A percentile compares a stretch with the other conserved stretches of the same genome.
phyloP scores from a whole-genome alignment of 2,888 invertebrate genomes.

The Atrina japonica region DNA sequence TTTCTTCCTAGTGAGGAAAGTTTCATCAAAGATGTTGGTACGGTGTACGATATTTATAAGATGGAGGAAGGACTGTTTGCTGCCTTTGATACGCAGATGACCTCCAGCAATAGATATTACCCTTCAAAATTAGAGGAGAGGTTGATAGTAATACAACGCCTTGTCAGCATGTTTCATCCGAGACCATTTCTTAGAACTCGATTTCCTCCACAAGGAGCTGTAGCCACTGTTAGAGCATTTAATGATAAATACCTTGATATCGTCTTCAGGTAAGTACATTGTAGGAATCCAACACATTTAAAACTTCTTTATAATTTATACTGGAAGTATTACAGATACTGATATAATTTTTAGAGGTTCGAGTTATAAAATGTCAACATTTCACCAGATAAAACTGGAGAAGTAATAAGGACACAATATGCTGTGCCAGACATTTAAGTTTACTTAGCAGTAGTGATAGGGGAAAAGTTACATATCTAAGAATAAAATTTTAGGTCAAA shows the following conservation, averaged over 20 bases:
- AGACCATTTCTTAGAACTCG: conserved; percentile 76
- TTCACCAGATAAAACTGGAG: too few relatives aligned
- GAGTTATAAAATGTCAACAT: too few relatives aligned
- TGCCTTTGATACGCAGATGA: conserved; percentile 5
- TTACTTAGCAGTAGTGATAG: too few relatives aligned
- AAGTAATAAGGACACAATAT: too few relatives aligned
- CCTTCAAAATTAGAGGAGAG: conserved; percentile 67
- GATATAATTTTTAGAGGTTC: too few relatives aligned
- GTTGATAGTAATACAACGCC: conserved; percentile 66
- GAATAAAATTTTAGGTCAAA: too few relatives aligned
- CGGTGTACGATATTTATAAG: conserved; percentile 44
- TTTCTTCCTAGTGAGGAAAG: conserved; percentile 65
- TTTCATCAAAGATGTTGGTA: conserved; percentile 32
- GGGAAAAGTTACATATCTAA: too few relatives aligned
- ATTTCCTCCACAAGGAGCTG: conserved; percentile 75
- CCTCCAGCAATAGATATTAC: conserved; percentile 72
- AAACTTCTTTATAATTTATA: too few relatives aligned
- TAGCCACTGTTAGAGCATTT: conserved; percentile 72
- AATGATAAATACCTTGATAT: conserved; percentile 75
- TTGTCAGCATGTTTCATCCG: conserved; percentile 77
- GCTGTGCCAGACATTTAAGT: background rate
- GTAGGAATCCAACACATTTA: too few relatives aligned
- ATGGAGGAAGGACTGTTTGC: conserved; percentile 34
- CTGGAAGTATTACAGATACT: too few relatives aligned
- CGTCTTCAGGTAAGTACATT: conserved; percentile 72